These are phyloP conservation scores for Sebastolobus alascanus DNA, from an alignment of 2,797 vertebrate species.

Conservation along the genomic window DNA sequence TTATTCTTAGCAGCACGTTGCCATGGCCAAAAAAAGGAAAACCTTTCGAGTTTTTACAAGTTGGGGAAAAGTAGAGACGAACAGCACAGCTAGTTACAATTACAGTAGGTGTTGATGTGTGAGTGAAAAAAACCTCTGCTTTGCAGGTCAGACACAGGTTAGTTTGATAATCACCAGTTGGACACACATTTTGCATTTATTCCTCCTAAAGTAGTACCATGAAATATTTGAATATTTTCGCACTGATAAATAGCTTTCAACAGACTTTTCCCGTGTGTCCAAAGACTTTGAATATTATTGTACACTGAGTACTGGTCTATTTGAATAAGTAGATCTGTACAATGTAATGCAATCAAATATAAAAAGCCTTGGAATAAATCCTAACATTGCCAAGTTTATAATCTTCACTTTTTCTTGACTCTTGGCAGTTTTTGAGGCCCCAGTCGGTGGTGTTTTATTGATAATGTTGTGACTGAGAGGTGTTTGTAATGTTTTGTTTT, in stretches of 20 bases:
- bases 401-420: neutral
- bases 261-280: neutral
- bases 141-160: neutral
- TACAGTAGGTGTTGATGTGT: neutral
- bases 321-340: neutral
- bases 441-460: neutral
- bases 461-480: neutral
- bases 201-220: slow-evolving; percentile 3
- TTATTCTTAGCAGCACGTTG: slow-evolving; percentile 17
- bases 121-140: neutral
- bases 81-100: neutral
- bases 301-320: neutral
- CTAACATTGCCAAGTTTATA: neutral
- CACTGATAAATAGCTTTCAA: neutral
- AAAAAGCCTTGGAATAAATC: neutral
- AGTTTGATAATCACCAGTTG: slow-evolving; percentile 1
- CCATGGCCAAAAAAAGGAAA: neutral
- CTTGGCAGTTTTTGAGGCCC: neutral
- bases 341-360: neutral
- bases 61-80: slow-evolving; percentile 2
- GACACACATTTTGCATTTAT: neutral
- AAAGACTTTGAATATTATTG: neutral
- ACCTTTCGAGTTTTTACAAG: neutral
- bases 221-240: slow-evolving; percentile 1
- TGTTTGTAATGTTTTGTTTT: slow-evolving; percentile 12